Evolutionary conservation across 1,140 invertebrate genomes (phyloP).

Genomic region (Halesus radiatus): DNA sequence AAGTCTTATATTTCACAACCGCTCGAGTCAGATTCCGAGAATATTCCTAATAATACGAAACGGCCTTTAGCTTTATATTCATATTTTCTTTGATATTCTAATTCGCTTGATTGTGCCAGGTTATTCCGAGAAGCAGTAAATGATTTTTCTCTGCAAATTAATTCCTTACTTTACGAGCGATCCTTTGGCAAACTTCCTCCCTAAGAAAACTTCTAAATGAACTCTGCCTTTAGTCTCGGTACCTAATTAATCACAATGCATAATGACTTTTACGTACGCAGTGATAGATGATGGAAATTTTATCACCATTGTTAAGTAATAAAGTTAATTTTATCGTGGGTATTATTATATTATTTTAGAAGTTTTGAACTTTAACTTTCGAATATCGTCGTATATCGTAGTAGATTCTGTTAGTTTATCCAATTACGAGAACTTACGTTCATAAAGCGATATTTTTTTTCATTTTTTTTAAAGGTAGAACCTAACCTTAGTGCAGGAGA

Average conservation of each 20-base stretch:
- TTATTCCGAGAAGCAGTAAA: too few relatives aligned
- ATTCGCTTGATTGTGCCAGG: too few relatives aligned
- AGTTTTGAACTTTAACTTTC: slow-evolving; percentile 16
- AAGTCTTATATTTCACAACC: too few relatives aligned
- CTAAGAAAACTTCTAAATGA: slow-evolving; percentile 25
- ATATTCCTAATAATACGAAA: too few relatives aligned
- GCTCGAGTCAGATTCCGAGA: too few relatives aligned
- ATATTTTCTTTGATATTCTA: too few relatives aligned
- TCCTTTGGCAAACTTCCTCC: slow-evolving; percentile 18
- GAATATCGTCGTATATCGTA: background rate
- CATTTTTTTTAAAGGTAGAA: too few relatives aligned
- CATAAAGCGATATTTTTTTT: too few relatives aligned
- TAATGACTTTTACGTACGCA: slow-evolving; percentile 35
- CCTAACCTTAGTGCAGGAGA: too few relatives aligned
- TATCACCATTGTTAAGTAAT: slow-evolving; percentile 43
- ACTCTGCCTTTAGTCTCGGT: slow-evolving; percentile 3
- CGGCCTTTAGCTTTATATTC: too few relatives aligned
- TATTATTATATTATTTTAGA: slow-evolving; percentile 10
- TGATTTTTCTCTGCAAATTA: slow-evolving; percentile 1
- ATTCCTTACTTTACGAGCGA: slow-evolving; percentile 22
- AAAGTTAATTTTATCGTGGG: slow-evolving; percentile 31
- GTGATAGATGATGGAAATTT: slow-evolving; percentile 42
- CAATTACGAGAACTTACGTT: background rate
- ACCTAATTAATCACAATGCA: slow-evolving; percentile 40
- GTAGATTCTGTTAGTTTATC: background rate